phyloP scores from a whole-genome alignment of 2,113 vertebrate species.

The Dicrurus megarhynchus region DNA sequence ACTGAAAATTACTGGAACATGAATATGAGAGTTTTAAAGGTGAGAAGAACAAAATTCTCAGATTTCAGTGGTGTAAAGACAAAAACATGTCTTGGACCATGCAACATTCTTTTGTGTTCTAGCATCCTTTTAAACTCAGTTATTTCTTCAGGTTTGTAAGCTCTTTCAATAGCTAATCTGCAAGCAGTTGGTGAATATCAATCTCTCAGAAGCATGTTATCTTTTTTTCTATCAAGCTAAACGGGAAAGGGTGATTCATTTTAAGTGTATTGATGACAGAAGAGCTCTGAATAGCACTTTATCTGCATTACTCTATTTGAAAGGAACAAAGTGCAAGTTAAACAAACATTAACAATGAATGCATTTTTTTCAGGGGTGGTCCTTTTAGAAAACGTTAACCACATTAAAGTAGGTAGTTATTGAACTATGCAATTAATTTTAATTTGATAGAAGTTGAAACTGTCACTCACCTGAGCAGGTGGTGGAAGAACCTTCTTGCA shows the following conservation, averaged over 20 bases:
- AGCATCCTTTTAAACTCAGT: background rate
- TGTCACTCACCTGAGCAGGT: slow-evolving; percentile 91
- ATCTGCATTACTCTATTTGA: slow-evolving; percentile 21
- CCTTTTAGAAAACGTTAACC: slow-evolving; percentile 29
- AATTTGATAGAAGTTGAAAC: slow-evolving; percentile 29
- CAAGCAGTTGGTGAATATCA: background rate
- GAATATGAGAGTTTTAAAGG: background rate
- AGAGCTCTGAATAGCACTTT: slow-evolving; percentile 40
- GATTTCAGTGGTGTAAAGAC: background rate
- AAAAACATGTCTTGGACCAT: background rate
- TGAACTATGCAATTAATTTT: slow-evolving; percentile 53
- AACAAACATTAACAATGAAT: slow-evolving; percentile 52
- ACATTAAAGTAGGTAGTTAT: slow-evolving; percentile 14
- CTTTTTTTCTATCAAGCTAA: slow-evolving; percentile 34
- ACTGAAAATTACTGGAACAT: background rate
- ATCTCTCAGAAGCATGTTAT: background rate
- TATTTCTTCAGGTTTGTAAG: background rate
- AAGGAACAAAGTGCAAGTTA: slow-evolving; percentile 59
- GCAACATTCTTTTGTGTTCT: background rate
- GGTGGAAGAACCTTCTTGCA: slow-evolving; percentile 94
- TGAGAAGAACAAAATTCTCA: background rate
- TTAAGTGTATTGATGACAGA: slow-evolving; percentile 31
- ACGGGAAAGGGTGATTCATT: slow-evolving; percentile 4
- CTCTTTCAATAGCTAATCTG: background rate
- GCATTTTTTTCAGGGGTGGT: slow-evolving; percentile 34